Percentiles rank a stretch among this genome's conserved stretches.
phyloP scores from a whole-genome alignment of 2,113 vertebrate genomes.

The Clarias macrocephalus region DNA sequence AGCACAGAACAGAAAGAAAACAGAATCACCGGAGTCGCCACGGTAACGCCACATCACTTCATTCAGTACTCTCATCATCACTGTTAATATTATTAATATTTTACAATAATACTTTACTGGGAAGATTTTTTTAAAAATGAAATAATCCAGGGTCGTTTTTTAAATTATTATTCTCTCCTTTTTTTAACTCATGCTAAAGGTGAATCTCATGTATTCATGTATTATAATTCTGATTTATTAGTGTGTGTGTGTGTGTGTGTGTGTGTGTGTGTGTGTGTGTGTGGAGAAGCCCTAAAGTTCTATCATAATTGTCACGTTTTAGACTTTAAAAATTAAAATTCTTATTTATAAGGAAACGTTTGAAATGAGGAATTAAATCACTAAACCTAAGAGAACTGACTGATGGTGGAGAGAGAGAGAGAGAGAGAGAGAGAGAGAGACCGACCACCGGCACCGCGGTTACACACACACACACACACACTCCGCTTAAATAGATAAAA shows the following conservation, averaged over 20 bases:
- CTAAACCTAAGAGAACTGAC: not conserved
- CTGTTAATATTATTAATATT: not conserved
- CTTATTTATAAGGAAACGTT: conserved; percentile 1
- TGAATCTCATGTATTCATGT: not conserved
- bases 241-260: no score
- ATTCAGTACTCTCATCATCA: not conserved
- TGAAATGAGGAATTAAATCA: not conserved
- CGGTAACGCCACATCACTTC: not conserved
- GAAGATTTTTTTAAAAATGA: no score
- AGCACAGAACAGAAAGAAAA: not conserved
- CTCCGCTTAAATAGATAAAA: conserved; percentile 38
- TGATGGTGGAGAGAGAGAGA: conserved; percentile 9
- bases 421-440: no score
- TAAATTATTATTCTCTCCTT: not conserved
- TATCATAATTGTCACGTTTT: not conserved
- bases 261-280: no score
- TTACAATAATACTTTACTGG: not conserved
- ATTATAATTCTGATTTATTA: not conserved
- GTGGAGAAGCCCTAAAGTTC: not conserved
- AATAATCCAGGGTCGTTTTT: not conserved
- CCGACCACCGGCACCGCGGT: conserved; percentile 7
- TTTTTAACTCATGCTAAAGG: not conserved
- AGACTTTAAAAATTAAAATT: not conserved
- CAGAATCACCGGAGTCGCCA: not conserved
- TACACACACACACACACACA: conserved; percentile 16